Evolutionary conservation across 2,113 vertebrate species (phyloP).

Genomic region (Argyrosomus japonicus): DNA sequence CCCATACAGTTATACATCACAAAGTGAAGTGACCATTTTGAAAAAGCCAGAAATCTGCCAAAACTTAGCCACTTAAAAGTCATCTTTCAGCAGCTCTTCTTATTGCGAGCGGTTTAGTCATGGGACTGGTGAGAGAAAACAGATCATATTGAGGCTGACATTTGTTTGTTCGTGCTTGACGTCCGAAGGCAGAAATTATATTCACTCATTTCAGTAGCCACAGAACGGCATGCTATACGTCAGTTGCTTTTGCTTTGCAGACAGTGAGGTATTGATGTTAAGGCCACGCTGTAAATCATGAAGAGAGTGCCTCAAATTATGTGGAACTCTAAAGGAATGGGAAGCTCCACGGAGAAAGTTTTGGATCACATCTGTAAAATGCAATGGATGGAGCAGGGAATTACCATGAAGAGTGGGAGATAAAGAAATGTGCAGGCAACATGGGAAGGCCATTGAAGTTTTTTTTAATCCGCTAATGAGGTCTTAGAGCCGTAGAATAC

Average conservation of each 20-base stretch:
- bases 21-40: conserved; percentile 31
- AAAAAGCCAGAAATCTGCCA: conserved; percentile 48
- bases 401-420: conserved; percentile 62
- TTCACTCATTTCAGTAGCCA: conserved; percentile 50
- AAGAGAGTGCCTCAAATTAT: conserved; percentile 69
- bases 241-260: conserved; percentile 32
- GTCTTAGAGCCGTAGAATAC: conserved; percentile 59
- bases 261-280: conserved; percentile 63
- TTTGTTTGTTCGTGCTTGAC: conserved; percentile 63
- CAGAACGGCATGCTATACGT: conserved; percentile 44
- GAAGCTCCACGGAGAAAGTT: conserved; percentile 51
- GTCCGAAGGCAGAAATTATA: conserved; percentile 58
- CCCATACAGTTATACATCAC: conserved; percentile 32
- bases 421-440: conserved; percentile 78
- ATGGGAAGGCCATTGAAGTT: conserved; percentile 64
- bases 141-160: conserved; percentile 54
- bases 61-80: conserved; percentile 49
- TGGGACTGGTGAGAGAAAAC: conserved; percentile 51
- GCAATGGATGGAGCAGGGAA: conserved; percentile 53
- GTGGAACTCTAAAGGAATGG: conserved; percentile 58
- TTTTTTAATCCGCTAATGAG: conserved; percentile 74
- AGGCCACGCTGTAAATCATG: conserved; percentile 57
- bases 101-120: conserved; percentile 13
- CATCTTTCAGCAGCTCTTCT: conserved; percentile 55
- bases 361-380: conserved; percentile 40